phyloP scores from a whole-genome alignment of 23 tunicate genomes.

The Aplidium turbinatum region DNA sequence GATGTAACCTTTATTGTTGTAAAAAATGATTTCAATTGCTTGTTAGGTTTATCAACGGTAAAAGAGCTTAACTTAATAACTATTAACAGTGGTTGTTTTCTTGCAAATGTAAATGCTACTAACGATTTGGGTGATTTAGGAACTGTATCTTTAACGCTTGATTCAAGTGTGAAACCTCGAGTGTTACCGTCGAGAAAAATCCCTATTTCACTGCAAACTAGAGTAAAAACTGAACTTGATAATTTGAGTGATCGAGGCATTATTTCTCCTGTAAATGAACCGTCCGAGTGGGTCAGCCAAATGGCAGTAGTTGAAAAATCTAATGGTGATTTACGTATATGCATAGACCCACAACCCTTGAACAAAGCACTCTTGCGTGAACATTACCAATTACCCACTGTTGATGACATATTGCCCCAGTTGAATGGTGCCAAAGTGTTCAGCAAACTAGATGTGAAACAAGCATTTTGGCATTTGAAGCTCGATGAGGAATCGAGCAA shows the following conservation, averaged over 20 bases:
- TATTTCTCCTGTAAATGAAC: slow-evolving; percentile 20
- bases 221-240: slow-evolving; percentile 18
- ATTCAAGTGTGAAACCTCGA: background rate
- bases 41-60: slow-evolving; percentile 1
- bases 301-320: slow-evolving; percentile 28
- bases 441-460: slow-evolving; percentile 33
- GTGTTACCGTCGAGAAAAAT: slow-evolving; percentile 4
- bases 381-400: slow-evolving; percentile 28
- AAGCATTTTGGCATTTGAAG: slow-evolving; percentile 15
- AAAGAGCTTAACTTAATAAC: slow-evolving; percentile 8
- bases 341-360: slow-evolving; percentile 24
- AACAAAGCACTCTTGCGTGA: slow-evolving; percentile 6
- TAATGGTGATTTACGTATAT: slow-evolving; percentile 22
- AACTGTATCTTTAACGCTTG: slow-evolving; percentile 4
- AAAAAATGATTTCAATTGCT: slow-evolving; percentile 16
- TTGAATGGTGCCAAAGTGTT: slow-evolving; percentile 20
- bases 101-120: slow-evolving; percentile 3
- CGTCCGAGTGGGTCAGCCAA: slow-evolving; percentile 38
- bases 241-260: background rate
- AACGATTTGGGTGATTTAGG: slow-evolving; percentile 19
- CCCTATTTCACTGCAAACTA: slow-evolving; percentile 2
- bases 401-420: slow-evolving; percentile 29
- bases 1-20: slow-evolving; percentile 16
- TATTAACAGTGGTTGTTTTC: background rate
- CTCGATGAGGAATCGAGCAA: slow-evolving; percentile 20